These are phyloP conservation scores for Xylocopa sonorina DNA, from an alignment of 1,140 invertebrate species.

Conservation along the genomic window DNA sequence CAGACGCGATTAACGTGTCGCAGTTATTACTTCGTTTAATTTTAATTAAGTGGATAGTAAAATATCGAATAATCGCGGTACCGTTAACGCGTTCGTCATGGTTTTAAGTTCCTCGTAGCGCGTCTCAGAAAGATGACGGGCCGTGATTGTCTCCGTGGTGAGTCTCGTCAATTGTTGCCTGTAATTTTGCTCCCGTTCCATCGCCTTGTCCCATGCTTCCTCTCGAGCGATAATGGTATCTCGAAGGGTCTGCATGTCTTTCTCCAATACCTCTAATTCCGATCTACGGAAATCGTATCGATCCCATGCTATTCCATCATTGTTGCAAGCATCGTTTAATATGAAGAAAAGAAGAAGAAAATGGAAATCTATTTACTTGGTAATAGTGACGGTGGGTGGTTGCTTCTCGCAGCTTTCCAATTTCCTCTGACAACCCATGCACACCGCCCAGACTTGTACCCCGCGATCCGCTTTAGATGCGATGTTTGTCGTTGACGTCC, in stretches of 20 bases:
- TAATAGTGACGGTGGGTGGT: conserved; percentile 66
- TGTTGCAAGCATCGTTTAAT: no score
- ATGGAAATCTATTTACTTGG: conserved; percentile 59
- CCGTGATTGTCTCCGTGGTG: conserved; percentile 70
- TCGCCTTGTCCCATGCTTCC: conserved; percentile 68
- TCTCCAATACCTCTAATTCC: conserved; percentile 73
- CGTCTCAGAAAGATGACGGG: conserved; percentile 71
- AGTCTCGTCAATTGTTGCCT: conserved; percentile 72
- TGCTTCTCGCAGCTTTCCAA: conserved; percentile 61
- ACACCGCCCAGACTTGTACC: conserved; percentile 62
- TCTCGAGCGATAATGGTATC: conserved; percentile 71
- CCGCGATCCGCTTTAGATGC: conserved; percentile 33
- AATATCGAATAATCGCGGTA: conserved; percentile 18
- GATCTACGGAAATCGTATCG: conserved; percentile 59
- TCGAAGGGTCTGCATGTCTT: conserved; percentile 72
- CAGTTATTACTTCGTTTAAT: no score
- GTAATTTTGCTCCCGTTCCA: conserved; percentile 73
- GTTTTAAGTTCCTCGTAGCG: conserved; percentile 69
- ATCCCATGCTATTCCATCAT: no score
- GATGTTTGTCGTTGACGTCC: conserved; percentile 48
- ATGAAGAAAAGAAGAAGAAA: not conserved
- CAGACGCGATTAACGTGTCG: no score
- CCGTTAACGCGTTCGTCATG: conserved; percentile 63
- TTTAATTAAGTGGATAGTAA: no score
- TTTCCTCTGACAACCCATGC: conserved; percentile 65